Evolutionary conservation across 2,888 invertebrate species (phyloP).

Genomic region (Ligdia adustata): DNA sequence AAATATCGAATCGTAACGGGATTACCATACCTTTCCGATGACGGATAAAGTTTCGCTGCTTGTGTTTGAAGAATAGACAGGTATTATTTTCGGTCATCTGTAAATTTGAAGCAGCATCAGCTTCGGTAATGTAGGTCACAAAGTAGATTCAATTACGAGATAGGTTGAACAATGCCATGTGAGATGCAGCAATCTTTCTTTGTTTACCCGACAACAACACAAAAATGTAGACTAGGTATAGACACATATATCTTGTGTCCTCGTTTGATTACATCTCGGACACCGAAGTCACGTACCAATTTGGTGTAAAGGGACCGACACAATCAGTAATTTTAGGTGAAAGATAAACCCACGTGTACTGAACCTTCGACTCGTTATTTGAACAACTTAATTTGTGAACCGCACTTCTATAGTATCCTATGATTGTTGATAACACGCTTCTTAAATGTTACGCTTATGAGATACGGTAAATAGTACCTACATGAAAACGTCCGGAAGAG

Average conservation of each 20-base stretch:
- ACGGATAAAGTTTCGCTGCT: conserved; percentile 27
- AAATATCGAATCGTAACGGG: conserved; percentile 36
- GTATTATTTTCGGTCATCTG: conserved; percentile 30
- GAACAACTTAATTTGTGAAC: no score
- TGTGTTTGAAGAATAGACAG: conserved; percentile 22
- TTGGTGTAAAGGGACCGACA: conserved; percentile 24
- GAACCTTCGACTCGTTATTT: no score
- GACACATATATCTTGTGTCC: conserved; percentile 46
- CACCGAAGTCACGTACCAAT: conserved; percentile 40
- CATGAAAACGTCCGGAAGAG: conserved; percentile 1
- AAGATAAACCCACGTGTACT: conserved; percentile 3
- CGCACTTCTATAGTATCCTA: no score
- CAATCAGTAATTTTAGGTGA: conserved; percentile 15
- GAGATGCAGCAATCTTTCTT: conserved; percentile 67
- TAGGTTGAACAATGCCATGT: conserved; percentile 71
- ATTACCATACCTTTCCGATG: conserved; percentile 31
- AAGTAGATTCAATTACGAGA: conserved; percentile 74
- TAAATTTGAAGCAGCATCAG: conserved; percentile 45
- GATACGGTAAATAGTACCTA: no score
- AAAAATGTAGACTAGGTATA: conserved; percentile 53
- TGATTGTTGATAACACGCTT: no score
- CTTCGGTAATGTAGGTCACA: conserved; percentile 57
- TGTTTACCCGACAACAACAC: conserved; percentile 62
- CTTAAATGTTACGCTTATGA: no score
- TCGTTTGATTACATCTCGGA: conserved; percentile 48